Percentiles rank a stretch among this genome's conserved stretches.
Conservation (phyloP, 2,113 vertebrate genomes). For the Acrocephalus kingi region DNA sequence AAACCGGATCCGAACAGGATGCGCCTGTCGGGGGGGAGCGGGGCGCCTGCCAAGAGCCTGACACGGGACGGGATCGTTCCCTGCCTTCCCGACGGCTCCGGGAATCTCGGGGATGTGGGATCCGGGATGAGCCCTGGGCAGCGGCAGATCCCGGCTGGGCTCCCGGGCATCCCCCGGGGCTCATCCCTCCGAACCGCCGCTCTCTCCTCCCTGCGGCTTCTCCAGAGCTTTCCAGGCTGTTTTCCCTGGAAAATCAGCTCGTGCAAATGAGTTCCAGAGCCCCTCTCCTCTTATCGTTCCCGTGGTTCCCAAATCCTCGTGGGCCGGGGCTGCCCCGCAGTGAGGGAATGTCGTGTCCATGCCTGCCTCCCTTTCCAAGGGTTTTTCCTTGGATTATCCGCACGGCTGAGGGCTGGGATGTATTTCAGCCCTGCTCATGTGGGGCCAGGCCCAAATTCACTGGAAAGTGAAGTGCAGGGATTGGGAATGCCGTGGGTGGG, state of each 20-base stretch:
- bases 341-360: not conserved
- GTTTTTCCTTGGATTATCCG: not conserved
- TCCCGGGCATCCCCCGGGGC: rapidly evolving
- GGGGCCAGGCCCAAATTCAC: not conserved
- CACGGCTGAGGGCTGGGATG: rapidly evolving
- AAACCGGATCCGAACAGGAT: slow-evolving; percentile 76
- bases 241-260: not conserved
- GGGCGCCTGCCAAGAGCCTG: slow-evolving; percentile 47
- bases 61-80: not conserved
- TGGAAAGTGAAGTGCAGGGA: not conserved
- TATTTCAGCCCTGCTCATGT: not conserved
- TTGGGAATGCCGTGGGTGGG: not conserved
- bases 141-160: not conserved
- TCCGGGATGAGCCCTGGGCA: not conserved
- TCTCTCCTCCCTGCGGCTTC: rapidly evolving
- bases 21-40: not conserved
- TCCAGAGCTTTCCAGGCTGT: not conserved
- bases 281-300: not conserved
- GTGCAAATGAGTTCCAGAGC: rapidly evolving
- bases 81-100: not conserved
- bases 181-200: rapidly evolving
- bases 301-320: rapidly evolving
- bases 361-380: rapidly evolving
- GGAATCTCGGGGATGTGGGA: rapidly evolving
- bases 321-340: rapidly evolving